Conservation (phyloP, 1,140 invertebrate species). For the Propsilocerus akamusi region DNA sequence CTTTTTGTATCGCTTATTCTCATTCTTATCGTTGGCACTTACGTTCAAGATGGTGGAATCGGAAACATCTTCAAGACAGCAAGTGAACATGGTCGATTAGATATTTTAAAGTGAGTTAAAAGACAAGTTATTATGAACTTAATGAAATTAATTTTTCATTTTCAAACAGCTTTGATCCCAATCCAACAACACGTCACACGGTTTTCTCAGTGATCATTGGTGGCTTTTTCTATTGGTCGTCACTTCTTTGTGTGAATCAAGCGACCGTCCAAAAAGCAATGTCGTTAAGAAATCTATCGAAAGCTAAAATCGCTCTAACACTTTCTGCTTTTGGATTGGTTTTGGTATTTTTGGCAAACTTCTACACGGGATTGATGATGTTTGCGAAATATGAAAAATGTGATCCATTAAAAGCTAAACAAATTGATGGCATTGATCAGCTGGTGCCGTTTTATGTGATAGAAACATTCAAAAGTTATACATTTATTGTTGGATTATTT, state of each 20-base stretch:
- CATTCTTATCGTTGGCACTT: not conserved
- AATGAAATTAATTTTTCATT: not conserved
- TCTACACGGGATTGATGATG: slow-evolving; percentile 66
- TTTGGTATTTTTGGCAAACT: slow-evolving; percentile 44
- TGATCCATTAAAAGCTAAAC: slow-evolving; percentile 44
- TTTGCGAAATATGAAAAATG: slow-evolving; percentile 64
- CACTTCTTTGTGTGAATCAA: slow-evolving; percentile 84
- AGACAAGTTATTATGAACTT: not conserved
- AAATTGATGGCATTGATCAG: slow-evolving; percentile 47
- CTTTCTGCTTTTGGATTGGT: slow-evolving; percentile 20
- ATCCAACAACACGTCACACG: slow-evolving; percentile 64
- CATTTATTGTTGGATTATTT: slow-evolving; percentile 70
- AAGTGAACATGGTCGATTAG: slow-evolving; percentile 40
- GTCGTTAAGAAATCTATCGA: slow-evolving; percentile 38
- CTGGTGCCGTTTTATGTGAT: slow-evolving; percentile 69
- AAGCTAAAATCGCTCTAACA: slow-evolving; percentile 23
- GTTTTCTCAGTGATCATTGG: slow-evolving; percentile 79
- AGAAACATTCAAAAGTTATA: slow-evolving; percentile 46
- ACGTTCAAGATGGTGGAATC: slow-evolving; percentile 34
- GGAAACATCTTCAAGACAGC: slow-evolving; percentile 45
- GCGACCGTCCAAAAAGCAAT: slow-evolving; percentile 86
- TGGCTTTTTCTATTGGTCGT: slow-evolving; percentile 79
- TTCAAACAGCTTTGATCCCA: slow-evolving; percentile 47
- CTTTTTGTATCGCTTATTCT: not conserved
- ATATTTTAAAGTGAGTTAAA: slow-evolving; percentile 53